phyloP scores from a whole-genome alignment of 2,113 vertebrate species.

The Ptyas mucosa region DNA sequence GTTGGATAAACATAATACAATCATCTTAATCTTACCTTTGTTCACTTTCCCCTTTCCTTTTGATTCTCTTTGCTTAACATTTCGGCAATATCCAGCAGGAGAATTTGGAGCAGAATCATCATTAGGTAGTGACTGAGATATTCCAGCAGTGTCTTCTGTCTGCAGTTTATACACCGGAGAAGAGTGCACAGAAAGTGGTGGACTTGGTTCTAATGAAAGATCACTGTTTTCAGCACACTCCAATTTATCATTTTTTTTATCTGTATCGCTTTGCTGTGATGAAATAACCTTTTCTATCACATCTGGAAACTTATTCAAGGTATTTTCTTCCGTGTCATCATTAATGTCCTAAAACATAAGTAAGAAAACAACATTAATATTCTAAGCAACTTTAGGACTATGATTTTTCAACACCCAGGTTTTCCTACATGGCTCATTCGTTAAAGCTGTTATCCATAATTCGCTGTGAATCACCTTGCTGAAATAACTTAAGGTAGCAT shows the following conservation, averaged over 20 bases:
- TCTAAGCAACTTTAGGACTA: not conserved
- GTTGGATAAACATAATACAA: not conserved
- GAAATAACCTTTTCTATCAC: slow-evolving; percentile 67
- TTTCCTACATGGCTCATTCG: not conserved
- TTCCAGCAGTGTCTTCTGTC: slow-evolving; percentile 63
- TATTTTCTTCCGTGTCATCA: slow-evolving; percentile 55
- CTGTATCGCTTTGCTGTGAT: slow-evolving; percentile 57
- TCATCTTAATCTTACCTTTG: slow-evolving; percentile 72
- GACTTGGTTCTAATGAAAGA: slow-evolving; percentile 72
- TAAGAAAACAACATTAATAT: slow-evolving; percentile 28
- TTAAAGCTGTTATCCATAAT: not conserved
- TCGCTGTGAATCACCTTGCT: not conserved
- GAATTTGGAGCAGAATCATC: slow-evolving; percentile 68
- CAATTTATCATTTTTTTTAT: slow-evolving; percentile 63
- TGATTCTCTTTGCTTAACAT: slow-evolving; percentile 77
- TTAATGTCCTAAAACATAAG: slow-evolving; percentile 60
- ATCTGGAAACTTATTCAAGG: slow-evolving; percentile 60
- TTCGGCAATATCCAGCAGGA: slow-evolving; percentile 72
- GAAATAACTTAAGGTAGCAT: not conserved
- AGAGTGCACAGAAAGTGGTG: slow-evolving; percentile 72
- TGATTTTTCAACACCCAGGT: not conserved
- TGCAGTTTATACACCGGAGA: slow-evolving; percentile 73
- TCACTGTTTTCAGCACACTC: slow-evolving; percentile 60
- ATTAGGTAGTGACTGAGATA: slow-evolving; percentile 66
- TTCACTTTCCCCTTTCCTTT: slow-evolving; percentile 82